Evolutionary conservation across 2,113 vertebrate species (phyloP), one percentile per base, ranked within the genome.

Genomic region (Phrynosoma platyrhinos): DNA sequence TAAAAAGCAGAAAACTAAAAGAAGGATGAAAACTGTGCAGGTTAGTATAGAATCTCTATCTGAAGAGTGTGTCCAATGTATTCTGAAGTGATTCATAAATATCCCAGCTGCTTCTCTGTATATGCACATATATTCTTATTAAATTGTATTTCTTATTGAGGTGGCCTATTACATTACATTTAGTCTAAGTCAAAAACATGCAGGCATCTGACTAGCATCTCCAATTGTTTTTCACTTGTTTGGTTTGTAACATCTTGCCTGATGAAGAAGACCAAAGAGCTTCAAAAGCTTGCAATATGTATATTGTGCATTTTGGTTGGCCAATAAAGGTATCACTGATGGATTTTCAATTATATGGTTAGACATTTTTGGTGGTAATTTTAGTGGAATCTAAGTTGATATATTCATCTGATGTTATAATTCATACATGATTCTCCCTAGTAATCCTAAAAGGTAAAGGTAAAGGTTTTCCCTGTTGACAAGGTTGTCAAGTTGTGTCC

Each of bases 21-120:
- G 83, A 74, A 52, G 66, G 88, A 36, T 90, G 89, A 66, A 87
- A 89, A 87, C 83, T 82, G 12, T 90, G 82, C 1, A 87, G 1
- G 1, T 1, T 66, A 82, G 42, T 74, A 62, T 62, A 5, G 0
- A 78, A 9, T 78, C 92, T 90, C 84, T 66, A 23, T 89, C 5
- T 87, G 32, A 86, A 91, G 83, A 58, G 16, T 14, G 81, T 71
- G 1, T 87, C 72, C 68, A 90, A 79, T 74, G 75, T 52, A 88
- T 92, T 36, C 1, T 90, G 36, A 32, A 88, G 27, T 1, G 14
- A 85, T 81, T 83, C 84, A 89, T 75, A 36, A 27, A 76, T 83
- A 89, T 79, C n/a, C 20, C 8, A 79, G 40, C 87, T 30, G 83
- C 8, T 87, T 72, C 32, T 74, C 21, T 83, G 55, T n/a, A 47